These are phyloP conservation scores for Berghia stephanieae DNA, from an alignment of 1,140 invertebrate species.

Conservation along the genomic window DNA sequence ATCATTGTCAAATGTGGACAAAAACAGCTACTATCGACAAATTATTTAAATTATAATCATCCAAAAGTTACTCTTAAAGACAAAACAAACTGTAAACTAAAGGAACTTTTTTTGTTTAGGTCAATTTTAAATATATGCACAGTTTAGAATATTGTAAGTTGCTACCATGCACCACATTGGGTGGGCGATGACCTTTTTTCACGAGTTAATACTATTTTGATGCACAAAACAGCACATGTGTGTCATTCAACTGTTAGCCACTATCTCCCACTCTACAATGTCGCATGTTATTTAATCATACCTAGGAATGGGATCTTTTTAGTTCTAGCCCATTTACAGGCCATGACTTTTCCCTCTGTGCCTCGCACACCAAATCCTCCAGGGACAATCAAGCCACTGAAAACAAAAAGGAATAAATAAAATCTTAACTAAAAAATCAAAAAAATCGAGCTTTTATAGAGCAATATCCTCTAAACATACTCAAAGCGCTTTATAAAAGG, in stretches of 20 bases:
- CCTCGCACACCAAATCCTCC: conserved; percentile 97
- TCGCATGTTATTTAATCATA: conserved; percentile 30
- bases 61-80: neutral
- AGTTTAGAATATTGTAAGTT: too few species aligned
- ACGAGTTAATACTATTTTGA: too few species aligned
- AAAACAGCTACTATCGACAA: neutral
- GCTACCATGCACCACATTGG: too few species aligned
- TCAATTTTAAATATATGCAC: too few species aligned
- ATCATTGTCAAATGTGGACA: neutral
- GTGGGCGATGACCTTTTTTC: too few species aligned
- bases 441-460: too few species aligned
- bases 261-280: neutral
- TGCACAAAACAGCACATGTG: too few species aligned
- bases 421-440: neutral
- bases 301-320: conserved; percentile 90
- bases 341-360: conserved; percentile 94
- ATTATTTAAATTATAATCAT: neutral
- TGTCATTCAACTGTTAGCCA: too few species aligned
- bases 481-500: too few species aligned
- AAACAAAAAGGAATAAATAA: conserved; percentile 20
- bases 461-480: too few species aligned
- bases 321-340: conserved; percentile 90
- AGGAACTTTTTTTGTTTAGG: too few species aligned
- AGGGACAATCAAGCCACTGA: conserved; percentile 89
- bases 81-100: neutral